Evolutionary conservation across 2,797 vertebrate species (phyloP), one percentile per base, ranked within the genome.

Genomic region (Alcedo atthis): DNA sequence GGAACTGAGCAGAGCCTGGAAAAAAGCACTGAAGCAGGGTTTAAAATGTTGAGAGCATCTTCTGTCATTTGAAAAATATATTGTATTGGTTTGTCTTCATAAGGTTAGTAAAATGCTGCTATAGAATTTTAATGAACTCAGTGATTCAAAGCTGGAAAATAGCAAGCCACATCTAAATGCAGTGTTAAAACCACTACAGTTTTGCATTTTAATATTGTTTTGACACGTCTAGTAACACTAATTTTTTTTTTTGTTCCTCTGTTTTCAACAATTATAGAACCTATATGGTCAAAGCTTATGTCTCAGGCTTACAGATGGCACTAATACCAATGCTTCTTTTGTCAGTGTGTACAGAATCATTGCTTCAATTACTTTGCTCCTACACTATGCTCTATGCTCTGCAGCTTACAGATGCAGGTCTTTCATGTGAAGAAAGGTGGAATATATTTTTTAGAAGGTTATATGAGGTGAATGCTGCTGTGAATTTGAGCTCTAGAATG

Each of bases 131-230:
- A 77, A 69, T 63, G 25, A 70, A 46, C 8, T 71, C 5, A 5
- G 17, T 68, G 48, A 37, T 83, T 89, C 66, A 83, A 43, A 76
- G 51, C 51, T 82, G 80, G 78, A 59, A 82, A 89, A 75, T 35
- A 77, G 26, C 49, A 87, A 94, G 35, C 3, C 3, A 15, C 30
- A 40, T 93, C 49, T 91, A 89, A 87, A 94, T 85, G n/a, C n/a
- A n/a, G 17, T 85, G 73, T 75, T 87, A 66, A 69, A 89, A 70
- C 46, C n/a, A 19, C 53, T 85, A 30, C 6, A 17, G 46, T 85
- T 74, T 67, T 82, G 16, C 7, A 30, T 91, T 74, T 92, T 8
- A 83, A 33, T 81, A 28, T 85, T 82, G 64, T 81, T 90, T 46
- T 90, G 88, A 74, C 71, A 81, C 58, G 16, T 87, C 32, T 79